phyloP scores from a whole-genome alignment of 1,140 invertebrate species.

The Odontomachus brunneus region DNA sequence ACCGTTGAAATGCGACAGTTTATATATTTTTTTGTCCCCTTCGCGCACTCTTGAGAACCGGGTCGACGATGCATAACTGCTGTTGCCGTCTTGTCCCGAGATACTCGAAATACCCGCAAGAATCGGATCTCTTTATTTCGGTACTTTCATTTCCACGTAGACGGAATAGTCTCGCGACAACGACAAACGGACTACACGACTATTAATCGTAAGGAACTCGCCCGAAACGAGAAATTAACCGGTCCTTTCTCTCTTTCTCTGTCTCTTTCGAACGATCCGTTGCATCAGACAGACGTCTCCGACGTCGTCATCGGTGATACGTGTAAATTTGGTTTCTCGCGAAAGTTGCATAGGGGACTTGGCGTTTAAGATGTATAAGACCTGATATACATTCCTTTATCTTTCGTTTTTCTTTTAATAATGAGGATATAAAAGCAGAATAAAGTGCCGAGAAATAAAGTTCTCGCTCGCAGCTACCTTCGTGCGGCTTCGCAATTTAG shows the following conservation, averaged over 20 bases:
- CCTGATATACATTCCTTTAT: too few relatives aligned
- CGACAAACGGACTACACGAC: too few relatives aligned
- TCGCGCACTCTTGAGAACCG: background rate
- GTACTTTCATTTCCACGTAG: background rate
- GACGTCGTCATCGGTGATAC: background rate
- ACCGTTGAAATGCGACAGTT: background rate
- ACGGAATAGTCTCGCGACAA: too few relatives aligned
- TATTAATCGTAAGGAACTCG: too few relatives aligned
- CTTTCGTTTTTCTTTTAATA: too few relatives aligned
- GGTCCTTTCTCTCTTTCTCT: too few relatives aligned
- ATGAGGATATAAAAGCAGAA: too few relatives aligned
- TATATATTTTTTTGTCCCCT: background rate
- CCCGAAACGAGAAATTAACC: background rate
- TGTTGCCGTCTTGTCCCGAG: too few relatives aligned
- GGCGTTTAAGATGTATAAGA: background rate
- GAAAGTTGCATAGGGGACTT: background rate
- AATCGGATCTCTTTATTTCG: background rate
- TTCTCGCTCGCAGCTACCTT: background rate
- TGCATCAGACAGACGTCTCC: background rate
- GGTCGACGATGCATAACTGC: background rate
- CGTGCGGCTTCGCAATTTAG: constrained; percentile 34
- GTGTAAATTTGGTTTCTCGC: background rate
- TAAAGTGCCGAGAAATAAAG: background rate
- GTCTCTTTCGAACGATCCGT: too few relatives aligned
- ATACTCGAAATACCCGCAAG: background rate